Conservation (phyloP, 1,140 invertebrate species). For the Eupeodes corollae region DNA sequence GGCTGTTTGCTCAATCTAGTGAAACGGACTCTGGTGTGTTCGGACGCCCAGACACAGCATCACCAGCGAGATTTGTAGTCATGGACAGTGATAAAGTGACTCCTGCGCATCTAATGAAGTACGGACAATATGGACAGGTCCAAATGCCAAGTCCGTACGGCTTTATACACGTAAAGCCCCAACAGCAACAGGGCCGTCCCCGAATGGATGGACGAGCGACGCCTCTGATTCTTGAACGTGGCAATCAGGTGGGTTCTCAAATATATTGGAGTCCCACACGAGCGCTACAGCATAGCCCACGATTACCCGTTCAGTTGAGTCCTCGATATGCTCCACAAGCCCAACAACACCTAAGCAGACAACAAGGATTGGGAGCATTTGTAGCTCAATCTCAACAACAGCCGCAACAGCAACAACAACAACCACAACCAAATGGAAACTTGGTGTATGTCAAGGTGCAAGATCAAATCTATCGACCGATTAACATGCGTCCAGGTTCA, state of each 20-base stretch:
- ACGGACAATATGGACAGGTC: slow-evolving; percentile 3
- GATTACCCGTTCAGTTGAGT: slow-evolving; percentile 11
- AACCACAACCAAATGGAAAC: slow-evolving; percentile 1
- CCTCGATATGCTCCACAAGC: slow-evolving; percentile 10
- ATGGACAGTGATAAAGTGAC: slow-evolving; percentile 25
- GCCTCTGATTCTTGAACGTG: slow-evolving; percentile 27
- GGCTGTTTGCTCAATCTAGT: not conserved
- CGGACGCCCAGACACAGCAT: not conserved
- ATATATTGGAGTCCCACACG: slow-evolving; percentile 26
- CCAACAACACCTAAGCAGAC: not conserved
- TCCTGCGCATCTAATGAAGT: slow-evolving; percentile 16
- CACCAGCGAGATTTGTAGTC: slow-evolving; percentile 19
- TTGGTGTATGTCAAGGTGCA: not conserved
- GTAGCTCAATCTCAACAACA: slow-evolving; percentile 1
- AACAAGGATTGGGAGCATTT: not conserved
- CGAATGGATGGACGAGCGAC: slow-evolving; percentile 21
- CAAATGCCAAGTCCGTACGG: slow-evolving; percentile 8
- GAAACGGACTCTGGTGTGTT: not conserved
- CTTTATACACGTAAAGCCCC: slow-evolving; percentile 8
- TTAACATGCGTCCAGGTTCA: not conserved
- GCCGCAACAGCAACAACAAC: slow-evolving; percentile 7
- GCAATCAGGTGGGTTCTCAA: slow-evolving; percentile 19
- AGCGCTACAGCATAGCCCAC: slow-evolving; percentile 11
- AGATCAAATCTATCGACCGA: slow-evolving; percentile 1
- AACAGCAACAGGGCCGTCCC: not conserved